phyloP scores from a whole-genome alignment of 1,140 invertebrate species.

The Drosophila simulans region DNA sequence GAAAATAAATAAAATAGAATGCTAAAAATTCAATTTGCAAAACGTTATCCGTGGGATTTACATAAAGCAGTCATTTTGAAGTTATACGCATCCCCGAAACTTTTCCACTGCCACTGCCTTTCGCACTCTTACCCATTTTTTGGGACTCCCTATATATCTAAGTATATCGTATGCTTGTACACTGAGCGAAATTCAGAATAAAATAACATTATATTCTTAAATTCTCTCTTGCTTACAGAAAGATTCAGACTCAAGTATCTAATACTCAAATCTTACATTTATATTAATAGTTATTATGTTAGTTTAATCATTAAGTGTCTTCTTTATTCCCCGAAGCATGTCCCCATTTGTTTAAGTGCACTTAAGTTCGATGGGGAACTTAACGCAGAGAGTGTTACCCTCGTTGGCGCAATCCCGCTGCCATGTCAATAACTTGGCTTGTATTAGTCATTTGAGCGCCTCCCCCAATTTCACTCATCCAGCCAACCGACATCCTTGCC shows the following conservation, averaged over 20 bases:
- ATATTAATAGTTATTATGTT: too few relatives aligned
- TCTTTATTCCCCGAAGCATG: background rate
- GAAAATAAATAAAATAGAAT: slow-evolving; percentile 84
- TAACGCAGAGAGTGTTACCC: slow-evolving; percentile 60
- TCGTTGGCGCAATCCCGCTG: slow-evolving; percentile 73
- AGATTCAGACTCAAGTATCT: too few relatives aligned
- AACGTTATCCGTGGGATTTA: slow-evolving; percentile 84
- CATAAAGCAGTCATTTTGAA: slow-evolving; percentile 84
- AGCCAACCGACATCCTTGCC: slow-evolving; percentile 1
- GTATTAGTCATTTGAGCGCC: slow-evolving; percentile 79
- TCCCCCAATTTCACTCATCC: slow-evolving; percentile 33
- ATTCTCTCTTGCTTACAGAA: too few relatives aligned
- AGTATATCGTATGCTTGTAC: slow-evolving; percentile 31
- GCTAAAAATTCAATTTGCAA: slow-evolving; percentile 84
- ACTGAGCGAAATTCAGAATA: background rate
- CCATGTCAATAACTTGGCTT: slow-evolving; percentile 82
- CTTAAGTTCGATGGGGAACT: slow-evolving; percentile 25
- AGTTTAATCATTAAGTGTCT: too few relatives aligned
- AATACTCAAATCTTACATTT: too few relatives aligned
- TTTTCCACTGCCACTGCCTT: slow-evolving; percentile 28
- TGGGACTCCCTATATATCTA: slow-evolving; percentile 28
- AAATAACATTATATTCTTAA: too few relatives aligned
- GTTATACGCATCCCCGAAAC: slow-evolving; percentile 75
- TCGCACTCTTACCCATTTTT: slow-evolving; percentile 23
- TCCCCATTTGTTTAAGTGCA: background rate